Evolutionary conservation across 2,797 vertebrate species (phyloP).

Genomic region (Trematomus bernacchii): DNA sequence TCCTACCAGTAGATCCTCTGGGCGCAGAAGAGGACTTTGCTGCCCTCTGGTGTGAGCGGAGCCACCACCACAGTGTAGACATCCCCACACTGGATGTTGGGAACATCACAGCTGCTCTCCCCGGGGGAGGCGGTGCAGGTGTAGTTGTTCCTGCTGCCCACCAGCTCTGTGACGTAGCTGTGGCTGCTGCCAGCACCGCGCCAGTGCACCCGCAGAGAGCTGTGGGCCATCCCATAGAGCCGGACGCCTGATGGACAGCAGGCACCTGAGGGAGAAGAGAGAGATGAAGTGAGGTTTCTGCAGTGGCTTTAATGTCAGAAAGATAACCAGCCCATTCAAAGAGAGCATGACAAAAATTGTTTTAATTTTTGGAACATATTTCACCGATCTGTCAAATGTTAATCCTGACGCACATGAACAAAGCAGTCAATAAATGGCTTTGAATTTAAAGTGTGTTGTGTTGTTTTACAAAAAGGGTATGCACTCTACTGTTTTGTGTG

Average conservation of each 20-base stretch:
- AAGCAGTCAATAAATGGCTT: no score
- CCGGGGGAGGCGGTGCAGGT: conserved; percentile 82
- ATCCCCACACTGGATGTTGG: conserved; percentile 86
- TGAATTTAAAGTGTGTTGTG: no score
- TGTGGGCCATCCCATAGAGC: conserved; percentile 84
- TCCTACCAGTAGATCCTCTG: conserved; percentile 90
- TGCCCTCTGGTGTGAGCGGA: conserved; percentile 83
- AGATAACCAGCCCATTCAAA: no score
- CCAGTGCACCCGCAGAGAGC: conserved; percentile 90
- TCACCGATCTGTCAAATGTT: no score
- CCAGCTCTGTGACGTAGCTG: conserved; percentile 83
- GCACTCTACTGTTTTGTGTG: no score
- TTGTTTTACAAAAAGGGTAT: no score
- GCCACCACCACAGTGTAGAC: conserved; percentile 88
- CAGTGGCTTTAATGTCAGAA: neutral
- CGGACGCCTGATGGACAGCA: conserved; percentile 93
- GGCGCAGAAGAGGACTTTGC: conserved; percentile 87
- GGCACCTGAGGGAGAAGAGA: conserved; percentile 78
- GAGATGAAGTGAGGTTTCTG: neutral
- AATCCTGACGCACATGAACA: no score
- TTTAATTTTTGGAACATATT: no score
- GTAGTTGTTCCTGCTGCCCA: conserved; percentile 85
- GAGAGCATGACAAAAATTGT: no score
- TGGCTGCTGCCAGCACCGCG: conserved; percentile 70
- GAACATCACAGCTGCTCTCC: conserved; percentile 87